phyloP scores from a whole-genome alignment of 2,797 vertebrate species.

The Scarus forsteni region DNA sequence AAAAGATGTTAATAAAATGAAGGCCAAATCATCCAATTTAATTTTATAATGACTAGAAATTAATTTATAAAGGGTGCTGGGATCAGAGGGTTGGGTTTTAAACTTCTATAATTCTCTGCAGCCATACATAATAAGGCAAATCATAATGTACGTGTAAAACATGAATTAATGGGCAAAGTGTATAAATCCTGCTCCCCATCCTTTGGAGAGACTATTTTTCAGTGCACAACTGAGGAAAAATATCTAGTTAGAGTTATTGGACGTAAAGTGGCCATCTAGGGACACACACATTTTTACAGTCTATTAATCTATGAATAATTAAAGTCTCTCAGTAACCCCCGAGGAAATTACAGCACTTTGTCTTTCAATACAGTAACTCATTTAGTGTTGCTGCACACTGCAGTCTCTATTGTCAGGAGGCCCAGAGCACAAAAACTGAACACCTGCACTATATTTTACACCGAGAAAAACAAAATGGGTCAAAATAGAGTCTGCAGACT shows the following conservation, averaged over 20 bases:
- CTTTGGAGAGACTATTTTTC: slow-evolving; percentile 47
- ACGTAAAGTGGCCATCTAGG: slow-evolving; percentile 73
- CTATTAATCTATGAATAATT: slow-evolving; percentile 84
- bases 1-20: no score
- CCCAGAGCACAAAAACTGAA: slow-evolving; percentile 35
- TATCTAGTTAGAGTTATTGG: slow-evolving; percentile 65
- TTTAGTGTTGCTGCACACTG: slow-evolving; percentile 51
- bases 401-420: slow-evolving; percentile 54
- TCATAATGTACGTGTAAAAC: no score
- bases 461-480: slow-evolving; percentile 56
- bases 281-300: slow-evolving; percentile 80
- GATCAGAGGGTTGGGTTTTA: no score
- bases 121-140: no score
- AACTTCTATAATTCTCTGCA: no score
- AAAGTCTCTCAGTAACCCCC: slow-evolving; percentile 73
- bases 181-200: slow-evolving; percentile 44
- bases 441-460: slow-evolving; percentile 60
- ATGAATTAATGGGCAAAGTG: slow-evolving; percentile 2
- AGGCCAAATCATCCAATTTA: no score
- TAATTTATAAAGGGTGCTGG: no score
- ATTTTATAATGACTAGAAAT: no score
- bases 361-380: slow-evolving; percentile 71
- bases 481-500: slow-evolving; percentile 35
- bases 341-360: slow-evolving; percentile 73
- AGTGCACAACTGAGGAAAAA: slow-evolving; percentile 61